A percentile compares a stretch with the other conserved stretches of the same genome.
These are phyloP conservation scores for Eledone cirrhosa DNA, from an alignment of 2,888 invertebrate genomes.

Conservation along the genomic window DNA sequence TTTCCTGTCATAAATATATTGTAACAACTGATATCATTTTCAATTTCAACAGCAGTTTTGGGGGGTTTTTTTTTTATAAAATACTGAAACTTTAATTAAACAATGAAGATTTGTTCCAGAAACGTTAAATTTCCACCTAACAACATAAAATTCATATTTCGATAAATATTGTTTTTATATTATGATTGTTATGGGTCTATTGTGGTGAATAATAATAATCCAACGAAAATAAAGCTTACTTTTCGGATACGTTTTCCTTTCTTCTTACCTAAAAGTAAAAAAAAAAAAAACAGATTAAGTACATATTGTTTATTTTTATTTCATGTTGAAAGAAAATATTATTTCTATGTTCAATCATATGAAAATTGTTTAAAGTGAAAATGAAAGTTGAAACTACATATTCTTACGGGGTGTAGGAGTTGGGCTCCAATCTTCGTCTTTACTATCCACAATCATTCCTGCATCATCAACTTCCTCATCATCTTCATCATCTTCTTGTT, in stretches of 20 bases:
- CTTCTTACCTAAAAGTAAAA: conserved; percentile 18
- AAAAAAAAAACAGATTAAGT: background rate
- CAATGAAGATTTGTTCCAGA: no score
- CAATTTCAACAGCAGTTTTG: no score
- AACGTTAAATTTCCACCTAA: no score
- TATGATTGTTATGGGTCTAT: no score
- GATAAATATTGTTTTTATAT: no score
- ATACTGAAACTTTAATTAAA: no score
- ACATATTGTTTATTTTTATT: no score
- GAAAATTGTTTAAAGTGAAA: conserved; percentile 8
- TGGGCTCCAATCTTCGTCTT: conserved; percentile 20
- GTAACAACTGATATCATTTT: no score
- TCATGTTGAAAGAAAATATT: no score
- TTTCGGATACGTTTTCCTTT: conserved; percentile 15
- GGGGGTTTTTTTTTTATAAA: no score
- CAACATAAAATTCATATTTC: no score
- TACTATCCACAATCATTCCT: conserved; percentile 20
- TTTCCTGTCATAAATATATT: no score
- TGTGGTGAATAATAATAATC: background rate
- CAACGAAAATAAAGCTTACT: background rate
- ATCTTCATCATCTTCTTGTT: conserved; percentile 30
- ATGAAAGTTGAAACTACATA: background rate
- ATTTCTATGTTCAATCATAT: background rate
- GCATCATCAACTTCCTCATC: conserved; percentile 26
- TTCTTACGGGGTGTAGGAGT: conserved; percentile 17